Evolutionary conservation across 37 sponge, comb jelly and placozoan genomes (phyloP), one percentile per base, ranked within the genome.

Genomic region (Haliclona indistincta): DNA sequence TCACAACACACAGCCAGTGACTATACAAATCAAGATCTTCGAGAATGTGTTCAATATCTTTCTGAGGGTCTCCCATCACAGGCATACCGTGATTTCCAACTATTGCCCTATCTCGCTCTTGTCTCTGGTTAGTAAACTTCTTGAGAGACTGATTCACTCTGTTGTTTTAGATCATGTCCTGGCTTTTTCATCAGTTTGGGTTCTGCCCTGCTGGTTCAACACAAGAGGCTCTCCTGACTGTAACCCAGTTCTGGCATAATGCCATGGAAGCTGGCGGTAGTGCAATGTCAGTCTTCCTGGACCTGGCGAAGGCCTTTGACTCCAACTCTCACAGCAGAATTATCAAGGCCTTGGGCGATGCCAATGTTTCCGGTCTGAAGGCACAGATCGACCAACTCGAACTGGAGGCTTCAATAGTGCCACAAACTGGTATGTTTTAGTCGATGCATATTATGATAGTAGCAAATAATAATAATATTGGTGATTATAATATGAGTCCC

Each of bases 131-230:
- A n/a, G n/a, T n/a, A n/a, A n/a, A n/a, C n/a, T n/a, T n/a, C n/a
- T n/a, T n/a, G n/a, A n/a, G n/a, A n/a, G n/a, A n/a, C n/a, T n/a
- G n/a, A n/a, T n/a, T n/a, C n/a, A n/a, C n/a, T n/a, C n/a, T n/a
- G n/a, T n/a, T n/a, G n/a, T n/a, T n/a, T n/a, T n/a, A n/a, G n/a
- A n/a, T n/a, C n/a, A n/a, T n/a, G n/a, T n/a, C n/a, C n/a, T n/a
- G n/a, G n/a, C n/a, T n/a, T n/a, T n/a, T n/a, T n/a, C n/a, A n/a
- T 26, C 73, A 72, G 73, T 72, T 54, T 72, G 73, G 73, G 13
- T 72, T 72, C 52, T 52, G 73, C 17, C 56, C 73, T 29, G 56
- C 34, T 28, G 55, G 52, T 53, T 72, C 73, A 23, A 54, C 73
- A 11, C 73, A 72, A 32, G 73, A 72, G 47, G 73, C 52, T 7